Evolutionary conservation across 2,797 vertebrate genomes (phyloP).

Genomic region (Phrynocephalus vlangalii): DNA sequence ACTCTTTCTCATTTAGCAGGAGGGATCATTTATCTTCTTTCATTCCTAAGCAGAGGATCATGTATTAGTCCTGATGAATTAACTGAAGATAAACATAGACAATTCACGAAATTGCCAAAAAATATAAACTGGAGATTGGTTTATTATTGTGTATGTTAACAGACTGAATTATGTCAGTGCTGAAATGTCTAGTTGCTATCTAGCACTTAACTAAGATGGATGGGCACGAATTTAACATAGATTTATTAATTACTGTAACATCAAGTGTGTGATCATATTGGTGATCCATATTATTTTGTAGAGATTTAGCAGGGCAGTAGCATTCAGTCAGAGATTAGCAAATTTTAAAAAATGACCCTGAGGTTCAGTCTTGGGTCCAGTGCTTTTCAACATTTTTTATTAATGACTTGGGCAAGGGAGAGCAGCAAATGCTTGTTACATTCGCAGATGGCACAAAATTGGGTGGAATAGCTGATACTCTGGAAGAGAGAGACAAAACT

Average conservation of each 20-base stretch:
- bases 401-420: no score
- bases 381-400: no score
- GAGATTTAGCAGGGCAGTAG: not conserved
- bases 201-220: slow-evolving; percentile 4
- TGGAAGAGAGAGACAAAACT: no score
- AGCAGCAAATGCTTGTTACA: no score
- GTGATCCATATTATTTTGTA: slow-evolving; percentile 5
- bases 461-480: no score
- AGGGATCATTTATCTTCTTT: slow-evolving; percentile 56
- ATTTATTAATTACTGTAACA: not conserved
- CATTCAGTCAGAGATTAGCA: no score
- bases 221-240: not conserved
- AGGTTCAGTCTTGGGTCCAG: no score
- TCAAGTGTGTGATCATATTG: not conserved
- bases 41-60: slow-evolving; percentile 49
- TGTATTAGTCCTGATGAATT: slow-evolving; percentile 63
- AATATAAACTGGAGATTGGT: slow-evolving; percentile 44
- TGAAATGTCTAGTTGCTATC: slow-evolving; percentile 26
- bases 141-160: slow-evolving; percentile 24
- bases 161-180: slow-evolving; percentile 27
- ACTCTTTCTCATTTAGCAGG: slow-evolving; percentile 44
- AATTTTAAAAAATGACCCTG: not conserved
- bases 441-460: no score
- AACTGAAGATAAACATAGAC: slow-evolving; percentile 56
- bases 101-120: slow-evolving; percentile 53